Evolutionary conservation across 2,888 invertebrate species (phyloP).

Genomic region (Exocentrus adspersus): DNA sequence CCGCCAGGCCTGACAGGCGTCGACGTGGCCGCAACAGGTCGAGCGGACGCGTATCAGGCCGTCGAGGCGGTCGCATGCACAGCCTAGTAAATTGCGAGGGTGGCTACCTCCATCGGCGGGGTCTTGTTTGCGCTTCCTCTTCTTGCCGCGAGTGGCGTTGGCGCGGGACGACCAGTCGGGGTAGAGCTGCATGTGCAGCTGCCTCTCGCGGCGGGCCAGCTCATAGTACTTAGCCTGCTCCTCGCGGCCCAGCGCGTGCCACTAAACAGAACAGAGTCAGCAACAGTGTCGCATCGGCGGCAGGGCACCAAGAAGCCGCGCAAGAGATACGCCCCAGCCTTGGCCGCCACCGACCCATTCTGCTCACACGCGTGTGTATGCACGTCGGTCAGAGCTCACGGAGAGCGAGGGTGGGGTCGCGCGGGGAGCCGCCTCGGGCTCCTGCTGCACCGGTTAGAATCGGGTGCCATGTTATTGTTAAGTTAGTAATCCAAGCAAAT

Average conservation of each 20-base stretch:
- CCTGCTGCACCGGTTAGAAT: slow-evolving; percentile 21
- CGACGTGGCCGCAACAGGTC: too few relatives aligned
- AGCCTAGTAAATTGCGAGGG: slow-evolving; percentile 58
- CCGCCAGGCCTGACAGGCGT: background rate
- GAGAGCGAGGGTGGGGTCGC: slow-evolving; percentile 41
- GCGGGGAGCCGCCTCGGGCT: slow-evolving; percentile 23
- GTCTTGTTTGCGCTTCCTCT: slow-evolving; percentile 99
- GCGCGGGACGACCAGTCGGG: slow-evolving; percentile 99
- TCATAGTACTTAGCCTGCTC: slow-evolving; percentile 99
- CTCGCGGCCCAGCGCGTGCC: slow-evolving; percentile 99
- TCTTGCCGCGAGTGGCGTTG: slow-evolving; percentile 99
- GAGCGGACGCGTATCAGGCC: background rate
- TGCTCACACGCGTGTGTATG: slow-evolving; percentile 51
- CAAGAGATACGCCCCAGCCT: slow-evolving; percentile 48
- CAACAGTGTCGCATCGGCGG: slow-evolving; percentile 59
- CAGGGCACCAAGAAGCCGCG: slow-evolving; percentile 66
- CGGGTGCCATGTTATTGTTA: slow-evolving; percentile 25
- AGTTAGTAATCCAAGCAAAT: slow-evolving; percentile 13
- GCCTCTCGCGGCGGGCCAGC: slow-evolving; percentile 99
- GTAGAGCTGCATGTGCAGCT: slow-evolving; percentile 99
- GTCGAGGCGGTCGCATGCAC: background rate
- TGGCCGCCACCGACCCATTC: slow-evolving; percentile 56
- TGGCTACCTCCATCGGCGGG: slow-evolving; percentile 95
- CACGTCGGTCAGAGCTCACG: slow-evolving; percentile 45
- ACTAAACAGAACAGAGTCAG: slow-evolving; percentile 73